Base-by-base conservation (phyloP, 2,113 vertebrate species). In the Hydrochoerus hydrochaeris region DNA sequence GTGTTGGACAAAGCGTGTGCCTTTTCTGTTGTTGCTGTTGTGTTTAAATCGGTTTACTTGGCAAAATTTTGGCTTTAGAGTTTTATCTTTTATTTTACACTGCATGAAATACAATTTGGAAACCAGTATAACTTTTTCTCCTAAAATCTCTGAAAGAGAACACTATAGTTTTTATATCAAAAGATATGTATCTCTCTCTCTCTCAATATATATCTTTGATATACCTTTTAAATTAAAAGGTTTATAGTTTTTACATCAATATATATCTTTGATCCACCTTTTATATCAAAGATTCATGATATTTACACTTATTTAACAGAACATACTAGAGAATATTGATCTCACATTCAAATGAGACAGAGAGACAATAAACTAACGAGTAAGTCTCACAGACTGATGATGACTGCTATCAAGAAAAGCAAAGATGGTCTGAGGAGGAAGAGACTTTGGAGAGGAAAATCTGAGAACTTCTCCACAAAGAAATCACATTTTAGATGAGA, bases 221-320 rank as follows among this genome's bases (percentile, higher is more conserved):
- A 57, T 57, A 4, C 54, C 54, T 57, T 57, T 57, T 57, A 57
- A 0, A 19, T 17, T 16, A 57, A 57, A 57, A 14, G 17, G 54
- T 57, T 57, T 57, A 57, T 57, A 57, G 54, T 57, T 57, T 57
- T 57, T 19, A 57, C 20, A 20, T 57, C 17, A 4, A 57, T 57
- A 57, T 57, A 57, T 57, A 57, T 57, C 54, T 57, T 57, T 57
- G 17, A 57, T 57, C 19, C 16, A 57, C 54, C 54, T 20, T 57
- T 57, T 57, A 57, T 57, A 57, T 57, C 20, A 88, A 96, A 94
- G n/a, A 69, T 46, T 94, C 57, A 85, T 81, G 44, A 67, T 16
- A 90, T 63, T 83, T 88, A 85, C 20, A 81, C 91, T 94, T 10
- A 82, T 57, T 91, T 94, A 85, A 82, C 38, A 46, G 10, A 96